Conservation (phyloP, 2,113 vertebrate genomes). For the Vulpes lagopus region DNA sequence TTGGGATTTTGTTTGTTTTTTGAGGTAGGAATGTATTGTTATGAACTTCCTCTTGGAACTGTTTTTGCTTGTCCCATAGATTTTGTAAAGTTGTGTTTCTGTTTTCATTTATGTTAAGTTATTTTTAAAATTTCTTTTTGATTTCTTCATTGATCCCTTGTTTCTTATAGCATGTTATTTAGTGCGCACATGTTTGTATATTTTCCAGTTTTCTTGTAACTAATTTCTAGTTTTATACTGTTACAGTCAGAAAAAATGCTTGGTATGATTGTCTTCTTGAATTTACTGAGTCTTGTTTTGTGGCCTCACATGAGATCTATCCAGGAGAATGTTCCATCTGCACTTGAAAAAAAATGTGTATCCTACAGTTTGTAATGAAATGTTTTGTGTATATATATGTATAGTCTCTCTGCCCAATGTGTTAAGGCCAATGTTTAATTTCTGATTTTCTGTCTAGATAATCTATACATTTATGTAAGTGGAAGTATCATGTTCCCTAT, state of each 20-base stretch:
- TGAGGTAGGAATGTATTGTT: neutral
- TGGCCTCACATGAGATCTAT: neutral
- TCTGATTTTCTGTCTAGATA: neutral
- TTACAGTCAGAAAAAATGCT: neutral
- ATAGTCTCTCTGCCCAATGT: neutral
- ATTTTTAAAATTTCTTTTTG: neutral
- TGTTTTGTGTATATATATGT: neutral
- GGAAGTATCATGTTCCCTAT: neutral
- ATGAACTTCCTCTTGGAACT: neutral
- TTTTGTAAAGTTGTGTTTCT: neutral
- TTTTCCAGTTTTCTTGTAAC: neutral
- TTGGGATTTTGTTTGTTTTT: neutral
- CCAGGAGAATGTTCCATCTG: neutral
- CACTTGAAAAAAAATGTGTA: neutral
- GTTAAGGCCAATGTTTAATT: neutral
- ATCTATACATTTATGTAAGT: neutral
- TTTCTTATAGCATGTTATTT: neutral
- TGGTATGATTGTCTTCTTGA: neutral
- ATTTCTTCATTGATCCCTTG: neutral
- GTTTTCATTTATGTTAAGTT: neutral
- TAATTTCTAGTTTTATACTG: neutral
- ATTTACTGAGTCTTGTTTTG: neutral
- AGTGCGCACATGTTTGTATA: neutral
- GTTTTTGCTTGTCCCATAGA: neutral
- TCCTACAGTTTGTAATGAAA: neutral